Base-by-base conservation (phyloP, 2,113 vertebrate genomes). In the Psittacula cyanocephala region DNA sequence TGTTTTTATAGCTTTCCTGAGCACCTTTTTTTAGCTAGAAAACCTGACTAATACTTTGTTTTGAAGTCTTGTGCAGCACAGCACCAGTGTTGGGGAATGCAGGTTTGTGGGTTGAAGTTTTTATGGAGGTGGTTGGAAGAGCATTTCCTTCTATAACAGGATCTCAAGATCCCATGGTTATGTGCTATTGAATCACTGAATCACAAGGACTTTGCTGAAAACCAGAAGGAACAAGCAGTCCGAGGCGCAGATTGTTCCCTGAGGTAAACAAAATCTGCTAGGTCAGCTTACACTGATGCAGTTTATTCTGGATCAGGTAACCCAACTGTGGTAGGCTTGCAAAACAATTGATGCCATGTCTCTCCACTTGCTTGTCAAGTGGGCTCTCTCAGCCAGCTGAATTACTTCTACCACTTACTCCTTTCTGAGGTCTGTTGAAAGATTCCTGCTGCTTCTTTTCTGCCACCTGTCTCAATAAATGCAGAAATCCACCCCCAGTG, bases 231-330 rank as follows among this genome's bases (percentile, higher is more conserved):
- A 17, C 75, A 77, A 62, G 27, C 9, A 64, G 76, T 86, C 79
- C 55, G 29, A 44, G 59, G 29, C 86, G 44, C 79, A 91, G 50
- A 23, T 74, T 76, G 68, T 47, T 90, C 16, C 23, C 43, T 4
- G 11, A 35, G 68, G 79, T 93, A 55, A 77, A 33, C 29, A 52
- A 43, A 68, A 77, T 96, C 27, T 59, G 24, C 64, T 47, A 50
- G 79, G 88, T 68, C 85, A 75, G 5, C 0, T 88, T 89, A 77
- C 10, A 17, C 27, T 77, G 33, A 17, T 74, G 17, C 33, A 35
- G 17, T 74, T 91, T 83, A 76, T 93, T 93, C 78, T 96, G 71
- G 63, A 68, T 91, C 67, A 86, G 39, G 41, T 95, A 89, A 67
- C 88, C 41, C 25, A 53, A 2, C 63, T 80, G 75, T 35, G 55